Evolutionary conservation across 1,140 invertebrate species (phyloP).

Genomic region (Micrasema minimum): DNA sequence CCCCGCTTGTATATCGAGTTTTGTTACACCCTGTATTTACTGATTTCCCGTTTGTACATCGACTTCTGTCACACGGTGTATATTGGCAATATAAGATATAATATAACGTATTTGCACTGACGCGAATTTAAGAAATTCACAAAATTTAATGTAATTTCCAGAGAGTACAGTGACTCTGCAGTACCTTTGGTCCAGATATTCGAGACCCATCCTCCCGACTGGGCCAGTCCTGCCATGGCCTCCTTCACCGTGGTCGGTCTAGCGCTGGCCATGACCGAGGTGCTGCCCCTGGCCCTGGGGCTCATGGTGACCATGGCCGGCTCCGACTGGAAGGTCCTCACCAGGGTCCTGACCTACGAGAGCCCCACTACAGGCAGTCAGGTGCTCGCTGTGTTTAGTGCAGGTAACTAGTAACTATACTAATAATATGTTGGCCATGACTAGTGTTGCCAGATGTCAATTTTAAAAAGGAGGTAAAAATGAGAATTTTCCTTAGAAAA

Average conservation of each 20-base stretch:
- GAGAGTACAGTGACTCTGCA: conserved; percentile 62
- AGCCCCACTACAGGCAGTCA: conserved; percentile 73
- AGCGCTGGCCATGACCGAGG: conserved; percentile 71
- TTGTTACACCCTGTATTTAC: too few relatives aligned
- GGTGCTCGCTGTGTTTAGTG: conserved; percentile 74
- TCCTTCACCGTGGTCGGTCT: conserved; percentile 70
- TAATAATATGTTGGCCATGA: too few relatives aligned
- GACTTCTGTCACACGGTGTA: too few relatives aligned
- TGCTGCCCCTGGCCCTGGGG: conserved; percentile 70
- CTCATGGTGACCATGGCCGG: conserved; percentile 70
- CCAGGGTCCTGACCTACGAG: conserved; percentile 72
- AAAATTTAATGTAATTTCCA: too few relatives aligned
- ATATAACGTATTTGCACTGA: too few relatives aligned
- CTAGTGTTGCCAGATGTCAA: too few relatives aligned
- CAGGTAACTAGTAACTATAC: conserved; percentile 66
- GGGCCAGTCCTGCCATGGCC: conserved; percentile 71
- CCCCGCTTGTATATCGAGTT: too few relatives aligned
- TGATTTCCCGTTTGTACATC: too few relatives aligned
- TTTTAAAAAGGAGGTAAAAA: too few relatives aligned
- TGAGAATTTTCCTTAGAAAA: too few relatives aligned
- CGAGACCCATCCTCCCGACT: conserved; percentile 70
- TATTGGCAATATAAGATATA: too few relatives aligned
- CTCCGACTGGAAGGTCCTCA: conserved; percentile 73
- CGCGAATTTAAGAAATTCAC: too few relatives aligned
- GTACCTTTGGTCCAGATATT: conserved; percentile 72